phyloP scores from a whole-genome alignment of 2,888 invertebrate species.

The Ochropleura leucogaster region DNA sequence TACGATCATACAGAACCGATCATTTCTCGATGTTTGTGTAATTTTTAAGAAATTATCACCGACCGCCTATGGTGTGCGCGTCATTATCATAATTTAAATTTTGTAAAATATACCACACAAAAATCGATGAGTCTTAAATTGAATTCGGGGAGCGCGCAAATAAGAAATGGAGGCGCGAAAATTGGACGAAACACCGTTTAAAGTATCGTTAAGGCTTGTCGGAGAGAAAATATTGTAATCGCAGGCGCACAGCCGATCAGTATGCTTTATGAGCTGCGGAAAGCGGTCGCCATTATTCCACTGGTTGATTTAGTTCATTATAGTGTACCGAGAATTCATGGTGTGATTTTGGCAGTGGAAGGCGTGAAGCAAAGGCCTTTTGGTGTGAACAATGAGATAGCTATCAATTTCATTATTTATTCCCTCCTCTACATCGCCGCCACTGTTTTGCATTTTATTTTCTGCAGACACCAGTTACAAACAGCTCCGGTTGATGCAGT shows the following conservation, averaged over 20 bases:
- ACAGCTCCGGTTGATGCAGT: background rate
- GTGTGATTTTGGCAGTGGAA: slow-evolving; percentile 67
- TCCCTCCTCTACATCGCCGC: slow-evolving; percentile 25
- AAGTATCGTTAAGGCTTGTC: slow-evolving; percentile 88
- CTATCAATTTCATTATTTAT: slow-evolving; percentile 54
- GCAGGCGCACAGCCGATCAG: slow-evolving; percentile 70
- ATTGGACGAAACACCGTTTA: slow-evolving; percentile 86
- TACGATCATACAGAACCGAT: slow-evolving; percentile 76
- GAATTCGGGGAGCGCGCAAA: slow-evolving; percentile 88
- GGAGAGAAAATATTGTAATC: slow-evolving; percentile 87
- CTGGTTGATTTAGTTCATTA: slow-evolving; percentile 77
- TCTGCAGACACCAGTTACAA: slow-evolving; percentile 15
- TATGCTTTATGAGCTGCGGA: slow-evolving; percentile 84
- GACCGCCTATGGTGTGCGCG: slow-evolving; percentile 79
- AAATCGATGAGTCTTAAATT: slow-evolving; percentile 89
- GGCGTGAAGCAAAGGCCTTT: slow-evolving; percentile 50
- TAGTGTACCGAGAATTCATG: slow-evolving; percentile 73
- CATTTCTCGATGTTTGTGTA: slow-evolving; percentile 80
- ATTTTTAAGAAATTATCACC: slow-evolving; percentile 82
- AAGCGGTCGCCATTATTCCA: slow-evolving; percentile 77
- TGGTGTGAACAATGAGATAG: slow-evolving; percentile 53
- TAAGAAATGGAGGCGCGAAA: slow-evolving; percentile 88
- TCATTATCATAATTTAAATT: slow-evolving; percentile 86
- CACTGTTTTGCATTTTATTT: slow-evolving; percentile 42
- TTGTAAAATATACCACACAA: slow-evolving; percentile 79